phyloP scores from a whole-genome alignment of 2,888 invertebrate genomes.

The Dryocosmus kuriphilus region DNA sequence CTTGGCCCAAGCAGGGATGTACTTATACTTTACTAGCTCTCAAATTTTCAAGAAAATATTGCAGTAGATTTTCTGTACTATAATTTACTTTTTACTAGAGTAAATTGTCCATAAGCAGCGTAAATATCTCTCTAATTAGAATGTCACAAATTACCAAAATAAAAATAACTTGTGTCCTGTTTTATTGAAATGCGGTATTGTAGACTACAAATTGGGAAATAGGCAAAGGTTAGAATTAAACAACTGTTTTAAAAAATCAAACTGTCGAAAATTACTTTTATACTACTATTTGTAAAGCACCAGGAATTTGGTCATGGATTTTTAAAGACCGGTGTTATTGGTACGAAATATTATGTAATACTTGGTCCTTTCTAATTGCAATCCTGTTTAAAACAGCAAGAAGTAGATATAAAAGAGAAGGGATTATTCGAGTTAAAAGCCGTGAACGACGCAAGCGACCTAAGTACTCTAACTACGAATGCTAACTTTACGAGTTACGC shows the following conservation, averaged over 20 bases:
- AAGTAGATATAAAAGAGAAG: not conserved
- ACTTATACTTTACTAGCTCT: not conserved
- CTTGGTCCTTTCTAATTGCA: not conserved
- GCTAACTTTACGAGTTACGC: slow-evolving; percentile 75
- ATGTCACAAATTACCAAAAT: too few species aligned
- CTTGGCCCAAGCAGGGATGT: slow-evolving; percentile 15
- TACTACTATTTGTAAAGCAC: too few species aligned
- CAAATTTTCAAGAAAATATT: not conserved
- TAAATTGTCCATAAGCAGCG: too few species aligned
- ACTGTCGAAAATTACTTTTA: not conserved
- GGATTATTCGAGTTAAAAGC: not conserved
- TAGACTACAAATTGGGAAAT: not conserved
- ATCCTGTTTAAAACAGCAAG: not conserved
- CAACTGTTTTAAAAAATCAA: not conserved
- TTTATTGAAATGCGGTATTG: not conserved
- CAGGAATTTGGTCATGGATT: not conserved
- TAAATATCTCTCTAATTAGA: too few species aligned
- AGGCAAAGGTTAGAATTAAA: not conserved
- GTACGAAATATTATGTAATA: not conserved
- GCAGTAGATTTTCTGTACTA: not conserved
- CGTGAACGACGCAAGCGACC: slow-evolving; percentile 43
- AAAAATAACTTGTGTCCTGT: too few species aligned
- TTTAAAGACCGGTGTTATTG: not conserved
- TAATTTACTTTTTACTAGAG: too few species aligned
- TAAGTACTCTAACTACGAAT: slow-evolving; percentile 66